Percentiles rank a stretch among this genome's conserved stretches.
Conservation (phyloP, 2,113 vertebrate species). For the Bubalus kerabau region DNA sequence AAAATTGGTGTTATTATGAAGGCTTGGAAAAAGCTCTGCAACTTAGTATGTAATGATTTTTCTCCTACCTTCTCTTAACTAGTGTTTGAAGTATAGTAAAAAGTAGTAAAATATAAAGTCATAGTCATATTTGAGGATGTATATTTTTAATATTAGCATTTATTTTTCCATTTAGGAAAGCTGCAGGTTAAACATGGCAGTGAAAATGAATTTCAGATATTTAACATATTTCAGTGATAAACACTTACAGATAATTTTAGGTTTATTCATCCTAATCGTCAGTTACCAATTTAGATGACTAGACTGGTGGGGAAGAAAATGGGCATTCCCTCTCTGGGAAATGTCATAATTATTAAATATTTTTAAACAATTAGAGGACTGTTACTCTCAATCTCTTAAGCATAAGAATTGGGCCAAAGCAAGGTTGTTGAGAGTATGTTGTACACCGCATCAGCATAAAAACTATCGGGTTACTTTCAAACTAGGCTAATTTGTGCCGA, state of each 20-base stretch:
- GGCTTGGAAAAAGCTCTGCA: constrained; percentile 83
- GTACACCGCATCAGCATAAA: neutral
- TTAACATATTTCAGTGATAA: constrained; percentile 14
- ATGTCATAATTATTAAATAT: neutral
- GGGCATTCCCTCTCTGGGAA: neutral
- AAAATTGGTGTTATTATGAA: constrained; percentile 86
- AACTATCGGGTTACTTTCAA: constrained; percentile 18
- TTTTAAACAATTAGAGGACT: neutral
- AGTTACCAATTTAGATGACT: neutral
- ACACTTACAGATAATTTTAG: neutral
- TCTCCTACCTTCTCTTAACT: neutral
- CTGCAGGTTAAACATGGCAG: neutral
- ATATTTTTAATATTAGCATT: constrained; percentile 21
- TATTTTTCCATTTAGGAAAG: constrained; percentile 34
- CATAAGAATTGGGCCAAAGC: neutral
- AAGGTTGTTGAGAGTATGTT: neutral
- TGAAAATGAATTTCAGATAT: constrained; percentile 14
- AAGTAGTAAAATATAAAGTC: neutral
- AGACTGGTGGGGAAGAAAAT: neutral
- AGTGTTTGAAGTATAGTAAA: neutral
- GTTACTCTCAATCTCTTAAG: neutral
- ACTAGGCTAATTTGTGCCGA: neutral
- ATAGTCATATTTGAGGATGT: neutral
- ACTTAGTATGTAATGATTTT: constrained; percentile 79
- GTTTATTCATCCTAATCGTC: neutral